These are phyloP conservation scores for Bursaphelenchus okinawaensis DNA, from an alignment of 2,888 invertebrate genomes.

Conservation along the genomic window DNA sequence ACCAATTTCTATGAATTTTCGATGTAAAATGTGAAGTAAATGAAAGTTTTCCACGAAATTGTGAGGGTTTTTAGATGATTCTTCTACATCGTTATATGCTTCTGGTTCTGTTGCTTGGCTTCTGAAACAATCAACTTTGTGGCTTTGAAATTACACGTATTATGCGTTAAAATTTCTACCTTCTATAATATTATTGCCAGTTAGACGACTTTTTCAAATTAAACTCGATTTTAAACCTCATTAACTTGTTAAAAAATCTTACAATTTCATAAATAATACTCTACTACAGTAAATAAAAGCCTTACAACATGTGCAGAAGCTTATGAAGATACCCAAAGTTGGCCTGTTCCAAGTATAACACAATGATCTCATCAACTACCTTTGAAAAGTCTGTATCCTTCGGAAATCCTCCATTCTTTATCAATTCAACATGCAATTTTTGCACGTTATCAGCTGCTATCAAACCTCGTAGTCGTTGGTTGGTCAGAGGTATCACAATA, in stretches of 20 bases:
- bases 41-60: constrained; percentile 32
- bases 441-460: constrained; percentile 32
- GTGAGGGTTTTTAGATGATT: neutral
- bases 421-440: constrained; percentile 27
- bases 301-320: constrained; percentile 32
- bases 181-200: too few species aligned
- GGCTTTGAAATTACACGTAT: neutral
- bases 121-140: neutral
- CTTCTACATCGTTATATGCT: neutral
- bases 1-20: constrained; percentile 21
- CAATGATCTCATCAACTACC: constrained; percentile 30
- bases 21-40: constrained; percentile 30
- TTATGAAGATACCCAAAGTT: constrained; percentile 33
- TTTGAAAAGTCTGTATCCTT: constrained; percentile 33
- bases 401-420: constrained; percentile 35
- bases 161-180: too few species aligned
- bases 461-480: neutral
- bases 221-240: neutral
- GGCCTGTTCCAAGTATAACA: constrained; percentile 37
- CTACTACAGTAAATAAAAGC: too few species aligned
- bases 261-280: too few species aligned
- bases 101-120: neutral
- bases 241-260: too few species aligned
- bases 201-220: too few species aligned
- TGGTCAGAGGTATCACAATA: neutral